phyloP scores from a whole-genome alignment of 1,140 invertebrate species.

The Meloidogyne chitwoodi region DNA sequence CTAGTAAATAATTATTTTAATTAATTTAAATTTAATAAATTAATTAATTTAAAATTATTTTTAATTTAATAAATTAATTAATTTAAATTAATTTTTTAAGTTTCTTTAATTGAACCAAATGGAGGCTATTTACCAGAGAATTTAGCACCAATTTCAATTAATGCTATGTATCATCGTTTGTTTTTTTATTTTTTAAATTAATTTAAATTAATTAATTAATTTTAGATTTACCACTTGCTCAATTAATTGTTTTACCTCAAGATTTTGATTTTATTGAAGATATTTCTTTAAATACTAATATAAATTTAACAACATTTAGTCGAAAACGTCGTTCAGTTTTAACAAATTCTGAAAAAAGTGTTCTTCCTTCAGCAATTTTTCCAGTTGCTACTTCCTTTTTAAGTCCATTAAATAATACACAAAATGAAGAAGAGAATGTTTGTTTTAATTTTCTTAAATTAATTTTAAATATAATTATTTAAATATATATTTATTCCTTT shows the following conservation, averaged over 20 bases:
- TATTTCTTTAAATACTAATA: too few species aligned
- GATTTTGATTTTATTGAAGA: constrained; percentile 21
- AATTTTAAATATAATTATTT: too few species aligned
- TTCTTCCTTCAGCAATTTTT: background rate
- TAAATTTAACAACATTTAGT: too few species aligned
- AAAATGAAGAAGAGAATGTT: background rate
- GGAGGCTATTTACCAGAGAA: constrained; percentile 21
- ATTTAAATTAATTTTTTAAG: background rate
- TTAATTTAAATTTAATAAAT: background rate
- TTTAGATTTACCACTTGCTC: constrained; percentile 24
- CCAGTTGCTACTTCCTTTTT: background rate
- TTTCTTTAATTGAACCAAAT: constrained; percentile 20
- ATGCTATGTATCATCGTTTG: constrained; percentile 27
- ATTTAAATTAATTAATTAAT: background rate
- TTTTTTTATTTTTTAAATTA: background rate
- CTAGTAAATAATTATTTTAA: background rate
- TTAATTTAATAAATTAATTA: background rate
- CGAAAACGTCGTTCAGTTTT: background rate
- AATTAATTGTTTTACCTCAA: constrained; percentile 27
- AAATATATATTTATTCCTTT: too few species aligned
- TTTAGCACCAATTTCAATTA: constrained; percentile 34
- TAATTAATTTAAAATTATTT: background rate
- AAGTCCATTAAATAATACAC: background rate
- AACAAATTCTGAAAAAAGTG: background rate
- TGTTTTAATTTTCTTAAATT: background rate